Evolutionary conservation across 2,113 vertebrate genomes (phyloP).

Genomic region (Pteropus alecto): DNA sequence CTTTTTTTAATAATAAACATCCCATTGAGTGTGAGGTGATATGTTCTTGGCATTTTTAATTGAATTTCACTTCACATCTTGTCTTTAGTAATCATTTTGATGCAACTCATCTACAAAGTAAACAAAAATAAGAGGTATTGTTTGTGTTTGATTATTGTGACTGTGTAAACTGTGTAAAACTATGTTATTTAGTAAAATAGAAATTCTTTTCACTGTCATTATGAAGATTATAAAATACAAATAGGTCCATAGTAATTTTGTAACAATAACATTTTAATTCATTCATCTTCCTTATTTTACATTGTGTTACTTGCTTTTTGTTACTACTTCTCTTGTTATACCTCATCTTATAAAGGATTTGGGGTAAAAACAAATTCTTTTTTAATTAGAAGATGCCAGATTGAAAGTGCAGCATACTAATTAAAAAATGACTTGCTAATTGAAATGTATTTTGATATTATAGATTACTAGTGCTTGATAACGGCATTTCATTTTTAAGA

Average conservation of each 20-base stretch:
- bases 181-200: neutral
- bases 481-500: conserved; percentile 17
- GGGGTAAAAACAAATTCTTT: neutral
- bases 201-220: neutral
- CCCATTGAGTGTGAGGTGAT: neutral
- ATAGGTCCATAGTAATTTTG: neutral
- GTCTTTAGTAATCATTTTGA: conserved; percentile 29
- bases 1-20: neutral
- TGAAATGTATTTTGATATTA: conserved; percentile 38
- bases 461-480: conserved; percentile 11
- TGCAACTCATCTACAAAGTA: neutral
- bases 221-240: conserved; percentile 2
- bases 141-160: neutral
- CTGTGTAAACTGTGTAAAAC: neutral
- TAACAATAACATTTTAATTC: conserved; percentile 11
- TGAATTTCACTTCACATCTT: neutral
- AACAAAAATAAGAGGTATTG: neutral
- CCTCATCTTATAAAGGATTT: neutral
- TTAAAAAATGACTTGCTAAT: neutral
- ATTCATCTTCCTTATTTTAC: neutral
- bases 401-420: neutral
- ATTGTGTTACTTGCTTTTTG: neutral
- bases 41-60: conserved; percentile 32
- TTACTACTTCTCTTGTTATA: neutral
- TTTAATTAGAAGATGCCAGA: neutral